Evolutionary conservation across 2,888 invertebrate species (phyloP).

Genomic region (Drosophila tanythrix): DNA sequence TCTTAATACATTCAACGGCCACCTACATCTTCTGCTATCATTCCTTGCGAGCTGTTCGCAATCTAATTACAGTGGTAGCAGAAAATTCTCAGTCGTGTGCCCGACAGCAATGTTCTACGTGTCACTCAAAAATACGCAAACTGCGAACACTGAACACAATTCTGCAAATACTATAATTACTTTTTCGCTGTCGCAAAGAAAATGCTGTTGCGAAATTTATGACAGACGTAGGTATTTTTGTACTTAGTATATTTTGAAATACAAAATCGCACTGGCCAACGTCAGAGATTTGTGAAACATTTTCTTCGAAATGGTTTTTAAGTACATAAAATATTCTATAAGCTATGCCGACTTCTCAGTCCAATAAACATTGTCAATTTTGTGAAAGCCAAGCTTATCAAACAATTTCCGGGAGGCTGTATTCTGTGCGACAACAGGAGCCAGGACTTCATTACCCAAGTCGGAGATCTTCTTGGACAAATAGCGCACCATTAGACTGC

Average conservation of each 20-base stretch:
- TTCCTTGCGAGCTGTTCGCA: neutral
- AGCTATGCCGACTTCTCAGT: neutral
- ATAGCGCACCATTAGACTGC: constrained; percentile 69
- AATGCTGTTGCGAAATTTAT: neutral
- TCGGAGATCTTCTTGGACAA: constrained; percentile 71
- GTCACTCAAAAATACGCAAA: neutral
- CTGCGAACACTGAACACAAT: neutral
- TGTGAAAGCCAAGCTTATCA: constrained; percentile 74
- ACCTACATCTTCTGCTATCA: neutral
- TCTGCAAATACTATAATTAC: constrained; percentile 19
- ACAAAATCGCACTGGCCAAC: neutral
- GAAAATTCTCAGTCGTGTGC: neutral
- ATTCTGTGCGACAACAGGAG: constrained; percentile 74
- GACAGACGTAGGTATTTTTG: neutral
- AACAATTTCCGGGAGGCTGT: constrained; percentile 78
- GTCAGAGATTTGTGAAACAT: neutral
- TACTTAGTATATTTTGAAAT: constrained; percentile 2
- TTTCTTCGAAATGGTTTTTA: neutral
- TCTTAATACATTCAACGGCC: neutral
- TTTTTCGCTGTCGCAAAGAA: neutral
- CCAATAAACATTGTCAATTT: constrained; percentile 72
- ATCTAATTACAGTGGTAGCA: neutral
- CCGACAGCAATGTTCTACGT: neutral
- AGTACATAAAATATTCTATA: neutral
- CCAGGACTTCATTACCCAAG: constrained; percentile 70